Base-by-base conservation (phyloP, 2,888 invertebrate genomes). In the Galerucella pusilla region DNA sequence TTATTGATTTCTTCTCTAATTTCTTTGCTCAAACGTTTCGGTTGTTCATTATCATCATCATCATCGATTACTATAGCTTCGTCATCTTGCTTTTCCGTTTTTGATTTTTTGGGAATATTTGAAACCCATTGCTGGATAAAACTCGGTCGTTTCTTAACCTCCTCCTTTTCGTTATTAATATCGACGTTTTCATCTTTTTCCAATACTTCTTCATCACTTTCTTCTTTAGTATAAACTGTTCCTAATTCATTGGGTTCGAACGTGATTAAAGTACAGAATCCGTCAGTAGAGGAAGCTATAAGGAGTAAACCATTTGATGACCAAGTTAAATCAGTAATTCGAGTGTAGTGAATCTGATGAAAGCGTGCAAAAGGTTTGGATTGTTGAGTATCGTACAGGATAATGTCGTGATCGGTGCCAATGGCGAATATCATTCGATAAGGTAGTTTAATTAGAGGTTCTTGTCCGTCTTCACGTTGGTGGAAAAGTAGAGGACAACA, bases 341-440 rank as follows among this genome's bases (percentile, higher is more conserved):
- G 90, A n/a, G 96, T 95, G 83, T 96, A 97, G 86, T 97, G 97
- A 80, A 97, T 94, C 84, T 96, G 94, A 35, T 94, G 92, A 71
- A 97, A 90, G 70, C 92, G 89, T 10, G 93, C 96, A 87, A 97
- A 92, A 0, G 97, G 97, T 54, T 91, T 88, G 4, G 88, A 85
- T 84, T 96, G 96, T 86, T 97, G 96, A 0, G 96, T 96, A 84
- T 97, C 97, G 85, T 96, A 97, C 59, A 97, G 88, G 73, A 96
- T 89, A 49, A 99, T 92, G 42, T 95, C 93, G 82, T 94, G 94
- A 81, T 94, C 93, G 1, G 98, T 97, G 25, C 95, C 97, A 14
- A 98, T 93, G 0, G 98, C 98, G 86, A 97, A 95, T 73, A 99
- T 89, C 89, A 96, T 91, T 75, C 98, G 91, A 85, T 94, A 95